A percentile compares a stretch with the other conserved stretches of the same genome.
Evolutionary conservation across 2,113 vertebrate genomes (phyloP).

Genomic region (Caracal caracal): DNA sequence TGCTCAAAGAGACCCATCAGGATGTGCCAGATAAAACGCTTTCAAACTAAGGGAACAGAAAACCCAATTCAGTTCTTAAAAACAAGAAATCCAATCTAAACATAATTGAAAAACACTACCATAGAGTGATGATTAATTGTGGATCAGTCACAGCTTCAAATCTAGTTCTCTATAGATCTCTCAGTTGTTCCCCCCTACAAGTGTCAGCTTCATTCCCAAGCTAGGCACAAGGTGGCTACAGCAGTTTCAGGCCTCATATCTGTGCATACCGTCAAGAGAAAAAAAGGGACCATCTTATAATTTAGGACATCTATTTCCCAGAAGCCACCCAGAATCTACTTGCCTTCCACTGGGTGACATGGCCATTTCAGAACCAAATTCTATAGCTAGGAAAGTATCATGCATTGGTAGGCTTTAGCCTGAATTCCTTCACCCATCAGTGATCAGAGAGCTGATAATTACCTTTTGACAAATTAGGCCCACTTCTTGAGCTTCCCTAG

Average conservation of each 20-base stretch:
- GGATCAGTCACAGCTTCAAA: background rate
- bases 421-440: background rate
- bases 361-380: background rate
- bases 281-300: background rate
- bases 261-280: background rate
- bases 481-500: background rate
- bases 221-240: background rate
- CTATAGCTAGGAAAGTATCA: background rate
- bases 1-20: background rate
- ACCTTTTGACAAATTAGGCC: conserved; percentile 8
- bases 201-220: background rate
- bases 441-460: conserved; percentile 7
- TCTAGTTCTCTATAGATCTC: background rate
- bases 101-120: background rate
- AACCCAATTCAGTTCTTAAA: background rate
- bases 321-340: background rate
- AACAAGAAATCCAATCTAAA: conserved; percentile 4
- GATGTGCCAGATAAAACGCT: conserved; percentile 14
- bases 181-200: background rate
- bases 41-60: conserved; percentile 34
- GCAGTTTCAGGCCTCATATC: background rate
- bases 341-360: background rate
- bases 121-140: background rate
- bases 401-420: background rate
- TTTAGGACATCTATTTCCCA: conserved; percentile 12